Percentiles rank a stretch among this genome's conserved stretches.
phyloP scores from a whole-genome alignment of 2,113 vertebrate genomes.

The Trematocara marginatum region DNA sequence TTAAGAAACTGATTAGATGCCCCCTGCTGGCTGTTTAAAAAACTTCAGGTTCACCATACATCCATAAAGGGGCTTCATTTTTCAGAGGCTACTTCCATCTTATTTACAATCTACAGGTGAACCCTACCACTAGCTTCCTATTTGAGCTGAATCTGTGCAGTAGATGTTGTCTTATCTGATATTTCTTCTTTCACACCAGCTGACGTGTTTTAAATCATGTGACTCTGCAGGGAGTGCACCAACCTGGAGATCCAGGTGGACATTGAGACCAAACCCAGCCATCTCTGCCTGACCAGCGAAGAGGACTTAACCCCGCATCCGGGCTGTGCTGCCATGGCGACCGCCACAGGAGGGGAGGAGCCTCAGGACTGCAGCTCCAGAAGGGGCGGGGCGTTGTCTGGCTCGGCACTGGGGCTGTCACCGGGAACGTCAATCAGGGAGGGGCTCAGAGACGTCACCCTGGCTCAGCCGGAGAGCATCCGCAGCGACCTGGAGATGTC shows the following conservation, averaged over 20 bases:
- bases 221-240: conserved; percentile 84
- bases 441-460: conserved; percentile 83
- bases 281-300: conserved; percentile 90
- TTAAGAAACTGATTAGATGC: background rate
- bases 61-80: background rate
- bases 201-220: background rate
- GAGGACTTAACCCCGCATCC: conserved; percentile 87
- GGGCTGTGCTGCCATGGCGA: conserved; percentile 53
- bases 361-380: conserved; percentile 78
- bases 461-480: conserved; percentile 97
- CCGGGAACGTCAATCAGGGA: conserved; percentile 74
- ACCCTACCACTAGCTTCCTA: background rate
- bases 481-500: conserved; percentile 97
- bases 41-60: background rate
- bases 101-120: background rate
- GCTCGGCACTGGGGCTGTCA: conserved; percentile 59
- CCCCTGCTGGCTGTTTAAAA: background rate
- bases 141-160: background rate
- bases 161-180: background rate
- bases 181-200: fast-evolving
- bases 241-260: conserved; percentile 99
- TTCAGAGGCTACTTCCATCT: background rate
- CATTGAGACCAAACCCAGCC: conserved; percentile 96
- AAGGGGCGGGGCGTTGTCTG: conserved; percentile 63
- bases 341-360: conserved; percentile 65